Conservation (phyloP, 2,113 vertebrate species). For the Geothlypis trichas region DNA sequence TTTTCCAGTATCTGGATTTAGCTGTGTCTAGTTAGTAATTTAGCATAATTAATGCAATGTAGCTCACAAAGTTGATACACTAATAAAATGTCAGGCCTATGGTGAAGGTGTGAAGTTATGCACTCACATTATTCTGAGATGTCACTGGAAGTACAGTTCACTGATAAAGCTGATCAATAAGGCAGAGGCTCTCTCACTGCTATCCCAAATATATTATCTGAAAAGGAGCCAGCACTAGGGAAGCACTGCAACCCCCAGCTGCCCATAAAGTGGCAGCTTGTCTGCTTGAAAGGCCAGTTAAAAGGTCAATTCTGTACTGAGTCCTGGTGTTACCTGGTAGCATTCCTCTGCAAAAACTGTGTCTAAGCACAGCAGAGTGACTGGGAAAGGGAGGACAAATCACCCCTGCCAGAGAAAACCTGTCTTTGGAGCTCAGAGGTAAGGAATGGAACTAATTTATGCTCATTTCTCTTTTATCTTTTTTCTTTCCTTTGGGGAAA, state of each 20-base stretch:
- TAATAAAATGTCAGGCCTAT: neutral
- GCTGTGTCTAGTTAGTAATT: neutral
- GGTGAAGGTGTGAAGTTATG: neutral
- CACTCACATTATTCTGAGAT: neutral
- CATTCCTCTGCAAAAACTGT: neutral
- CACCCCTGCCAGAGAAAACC: neutral
- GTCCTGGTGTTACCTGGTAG: neutral
- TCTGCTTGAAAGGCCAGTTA: neutral
- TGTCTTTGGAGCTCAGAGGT: neutral
- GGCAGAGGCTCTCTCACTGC: neutral
- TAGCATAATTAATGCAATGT: neutral
- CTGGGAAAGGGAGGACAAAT: neutral
- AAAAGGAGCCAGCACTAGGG: neutral
- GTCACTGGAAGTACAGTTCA: neutral
- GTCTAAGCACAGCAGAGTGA: neutral
- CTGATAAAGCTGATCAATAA: neutral
- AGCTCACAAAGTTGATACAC: neutral
- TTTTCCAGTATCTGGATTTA: neutral
- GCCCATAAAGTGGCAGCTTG: neutral
- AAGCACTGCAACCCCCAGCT: neutral
- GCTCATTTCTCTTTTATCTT: conserved; percentile 1
- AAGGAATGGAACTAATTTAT: neutral
- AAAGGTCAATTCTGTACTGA: neutral
- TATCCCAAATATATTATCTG: neutral
- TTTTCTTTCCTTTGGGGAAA: neutral